Conservation (phyloP, 1,140 invertebrate genomes). For the Drosophila mayri region DNA sequence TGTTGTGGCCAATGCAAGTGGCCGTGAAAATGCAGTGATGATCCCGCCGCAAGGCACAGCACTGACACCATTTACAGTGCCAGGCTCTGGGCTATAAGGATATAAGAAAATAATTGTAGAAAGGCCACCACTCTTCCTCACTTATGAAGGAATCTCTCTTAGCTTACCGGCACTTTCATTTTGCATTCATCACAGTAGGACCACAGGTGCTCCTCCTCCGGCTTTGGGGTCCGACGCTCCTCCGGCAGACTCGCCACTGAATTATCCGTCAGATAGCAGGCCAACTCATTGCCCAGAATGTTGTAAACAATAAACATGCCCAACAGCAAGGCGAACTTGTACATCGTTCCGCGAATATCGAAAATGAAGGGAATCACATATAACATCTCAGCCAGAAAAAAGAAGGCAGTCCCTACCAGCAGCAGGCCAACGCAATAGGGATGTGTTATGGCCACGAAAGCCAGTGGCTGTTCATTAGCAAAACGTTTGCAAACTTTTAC, state of each 20-base stretch:
- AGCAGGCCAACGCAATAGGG: neutral
- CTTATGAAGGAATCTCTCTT: neutral
- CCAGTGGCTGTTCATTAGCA: neutral
- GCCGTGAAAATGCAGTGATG: slow-evolving; percentile 97
- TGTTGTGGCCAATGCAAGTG: slow-evolving; percentile 95
- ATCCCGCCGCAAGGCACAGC: slow-evolving; percentile 96
- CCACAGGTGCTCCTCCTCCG: slow-evolving; percentile 86
- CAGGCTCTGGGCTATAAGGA: slow-evolving; percentile 89
- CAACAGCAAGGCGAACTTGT: slow-evolving; percentile 30
- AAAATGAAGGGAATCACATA: slow-evolving; percentile 37
- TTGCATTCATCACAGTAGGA: slow-evolving; percentile 92
- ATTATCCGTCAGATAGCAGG: slow-evolving; percentile 30
- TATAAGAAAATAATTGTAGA: too few species aligned
- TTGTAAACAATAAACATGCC: slow-evolving; percentile 31
- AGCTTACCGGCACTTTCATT: slow-evolving; percentile 87
- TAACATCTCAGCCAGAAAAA: slow-evolving; percentile 11
- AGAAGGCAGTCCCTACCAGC: slow-evolving; percentile 6
- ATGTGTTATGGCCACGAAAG: slow-evolving; percentile 15
- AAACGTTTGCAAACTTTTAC: neutral
- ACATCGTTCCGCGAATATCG: neutral
- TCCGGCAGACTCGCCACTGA: slow-evolving; percentile 30
- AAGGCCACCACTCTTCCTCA: too few species aligned
- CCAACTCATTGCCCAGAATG: slow-evolving; percentile 51
- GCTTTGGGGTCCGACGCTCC: slow-evolving; percentile 10
- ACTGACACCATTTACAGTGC: slow-evolving; percentile 93